Base-by-base conservation (phyloP, 1,140 invertebrate genomes). In the Plectus sambesii region DNA sequence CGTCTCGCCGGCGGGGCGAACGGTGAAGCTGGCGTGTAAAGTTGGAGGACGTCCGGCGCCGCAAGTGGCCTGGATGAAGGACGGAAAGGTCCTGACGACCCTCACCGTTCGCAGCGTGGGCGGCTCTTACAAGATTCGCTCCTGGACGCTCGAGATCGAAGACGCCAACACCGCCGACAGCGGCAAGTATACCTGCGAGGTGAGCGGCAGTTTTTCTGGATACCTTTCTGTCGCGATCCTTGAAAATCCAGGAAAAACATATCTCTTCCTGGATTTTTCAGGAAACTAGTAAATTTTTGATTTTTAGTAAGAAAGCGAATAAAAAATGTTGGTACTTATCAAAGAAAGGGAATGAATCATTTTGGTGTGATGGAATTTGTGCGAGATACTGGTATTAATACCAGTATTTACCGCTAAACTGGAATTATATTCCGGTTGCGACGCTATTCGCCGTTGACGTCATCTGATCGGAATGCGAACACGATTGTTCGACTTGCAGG, bases 81-180 rank as follows among this genome's bases (percentile, higher is more conserved):
- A 65, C 19, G 37, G 61, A 17, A 42, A 43, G 19, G 54, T 58
- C 27, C 51, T 69, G 20, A 33, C 41, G 2, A 35, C 39, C 20
- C 42, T 56, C 8, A 59, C 48, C 8, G 42, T 60, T 9, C 42
- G 64, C 22, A 36, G 42, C 3, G 65, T 52, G 6, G 64, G 64
- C 12, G 49, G 55, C 15, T 35, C 58, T 9, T 66, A 54, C 48
- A 51, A 62, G 25, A 25, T 66, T 15, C 46, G 56, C n/a, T 60
- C 60, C 43, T 62, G 53, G 50, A 47, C 53, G n/a, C 44, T 67
- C 22, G 64, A 69, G 46, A 37, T 69, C 43, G 66, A 69, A 38
- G 64, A 67, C 37, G 67, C 61, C 2, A 42, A 56, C 22, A 63
- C 61, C 48, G 42, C 41, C 3, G 63, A 60, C 39, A 53, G 49